Conservation (phyloP, 2,113 vertebrate species). For the Paradoxurus hermaphroditus region DNA sequence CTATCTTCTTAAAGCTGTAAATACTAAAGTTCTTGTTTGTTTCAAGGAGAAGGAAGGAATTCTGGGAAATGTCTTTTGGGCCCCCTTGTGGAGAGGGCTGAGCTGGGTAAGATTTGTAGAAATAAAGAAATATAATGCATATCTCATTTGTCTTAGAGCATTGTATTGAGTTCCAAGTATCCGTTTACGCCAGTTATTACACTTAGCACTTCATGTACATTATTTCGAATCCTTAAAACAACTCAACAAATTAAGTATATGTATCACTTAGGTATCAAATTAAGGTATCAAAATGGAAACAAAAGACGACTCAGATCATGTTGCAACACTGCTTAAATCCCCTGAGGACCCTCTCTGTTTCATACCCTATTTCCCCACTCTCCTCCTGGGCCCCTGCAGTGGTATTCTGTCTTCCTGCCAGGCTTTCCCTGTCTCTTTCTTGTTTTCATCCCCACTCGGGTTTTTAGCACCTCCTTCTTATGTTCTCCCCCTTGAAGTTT, state of each 20-base stretch:
- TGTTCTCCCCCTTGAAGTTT: neutral
- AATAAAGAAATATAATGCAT: neutral
- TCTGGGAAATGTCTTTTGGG: neutral
- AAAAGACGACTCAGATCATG: neutral
- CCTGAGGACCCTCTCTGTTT: neutral
- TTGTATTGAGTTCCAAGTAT: neutral
- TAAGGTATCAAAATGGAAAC: neutral
- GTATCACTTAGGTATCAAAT: neutral
- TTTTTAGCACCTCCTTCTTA: neutral
- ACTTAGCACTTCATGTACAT: neutral
- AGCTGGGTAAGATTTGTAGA: neutral
- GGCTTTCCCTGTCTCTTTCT: neutral
- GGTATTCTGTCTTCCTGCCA: too few species aligned
- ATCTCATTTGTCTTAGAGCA: neutral
- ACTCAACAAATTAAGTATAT: neutral
- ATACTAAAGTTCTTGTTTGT: neutral
- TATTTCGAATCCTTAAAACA: neutral
- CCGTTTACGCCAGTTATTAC: neutral
- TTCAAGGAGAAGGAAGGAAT: neutral
- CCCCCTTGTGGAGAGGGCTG: neutral
- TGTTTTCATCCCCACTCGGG: neutral
- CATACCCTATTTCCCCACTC: too few species aligned
- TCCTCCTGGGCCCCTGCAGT: fast-evolving
- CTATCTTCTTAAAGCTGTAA: neutral
- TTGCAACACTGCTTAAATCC: neutral